Percentiles rank a stretch among this genome's conserved stretches.
These are phyloP conservation scores for Mastigias papua DNA, from an alignment of 30 jellyfish, hydroid and myxozoan genomes.

Conservation along the genomic window DNA sequence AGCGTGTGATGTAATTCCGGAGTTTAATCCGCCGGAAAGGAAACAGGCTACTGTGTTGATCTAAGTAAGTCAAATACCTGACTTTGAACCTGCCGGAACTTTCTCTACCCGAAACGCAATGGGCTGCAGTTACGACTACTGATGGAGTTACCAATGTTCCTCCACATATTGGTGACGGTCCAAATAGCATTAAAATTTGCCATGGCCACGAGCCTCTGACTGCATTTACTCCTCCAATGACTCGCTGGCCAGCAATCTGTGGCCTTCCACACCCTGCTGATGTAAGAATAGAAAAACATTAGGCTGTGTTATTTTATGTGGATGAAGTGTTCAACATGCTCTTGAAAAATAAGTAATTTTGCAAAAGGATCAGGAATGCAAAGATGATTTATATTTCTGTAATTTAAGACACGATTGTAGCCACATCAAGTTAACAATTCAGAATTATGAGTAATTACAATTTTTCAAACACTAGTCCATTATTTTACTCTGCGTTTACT, in stretches of 20 bases:
- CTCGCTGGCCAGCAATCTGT: conserved; percentile 48
- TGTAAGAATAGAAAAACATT: background rate
- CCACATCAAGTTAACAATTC: background rate
- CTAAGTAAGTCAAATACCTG: conserved; percentile 9
- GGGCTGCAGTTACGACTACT: conserved; percentile 89
- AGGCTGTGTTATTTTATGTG: background rate
- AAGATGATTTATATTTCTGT: background rate
- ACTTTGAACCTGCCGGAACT: conserved; percentile 25
- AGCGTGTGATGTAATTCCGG: too few relatives aligned
- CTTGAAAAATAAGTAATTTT: background rate
- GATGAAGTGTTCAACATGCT: background rate
- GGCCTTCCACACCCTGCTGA: conserved; percentile 76
- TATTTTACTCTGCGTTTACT: too few relatives aligned
- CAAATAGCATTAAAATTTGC: conserved; percentile 70
- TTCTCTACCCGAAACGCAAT: conserved; percentile 75
- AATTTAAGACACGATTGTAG: background rate
- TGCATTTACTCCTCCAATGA: conserved; percentile 78
- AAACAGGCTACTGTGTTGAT: background rate
- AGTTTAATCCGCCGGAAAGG: too few relatives aligned
- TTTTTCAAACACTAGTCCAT: too few relatives aligned
- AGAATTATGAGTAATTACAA: background rate
- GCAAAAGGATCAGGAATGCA: background rate
- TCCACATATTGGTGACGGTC: conserved; percentile 80
- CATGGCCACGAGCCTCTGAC: conserved; percentile 91
- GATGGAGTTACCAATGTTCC: conserved; percentile 80